These are phyloP conservation scores for Promerops cafer DNA, from an alignment of 2,113 vertebrate species.

Conservation along the genomic window DNA sequence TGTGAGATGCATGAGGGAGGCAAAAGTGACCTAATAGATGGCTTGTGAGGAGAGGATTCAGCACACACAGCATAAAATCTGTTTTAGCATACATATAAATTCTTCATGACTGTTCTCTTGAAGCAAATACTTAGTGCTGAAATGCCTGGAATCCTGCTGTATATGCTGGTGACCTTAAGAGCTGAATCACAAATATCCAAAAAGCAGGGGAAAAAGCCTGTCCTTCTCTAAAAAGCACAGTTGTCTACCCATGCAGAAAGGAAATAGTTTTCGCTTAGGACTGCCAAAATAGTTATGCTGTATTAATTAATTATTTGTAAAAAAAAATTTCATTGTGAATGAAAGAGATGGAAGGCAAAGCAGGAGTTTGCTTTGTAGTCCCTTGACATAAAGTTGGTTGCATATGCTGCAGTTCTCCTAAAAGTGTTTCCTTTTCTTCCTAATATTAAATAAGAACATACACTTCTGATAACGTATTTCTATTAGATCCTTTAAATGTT, in stretches of 20 bases:
- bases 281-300: background rate
- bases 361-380: background rate
- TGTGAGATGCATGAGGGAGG: background rate
- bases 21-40: background rate
- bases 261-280: background rate
- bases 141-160: background rate
- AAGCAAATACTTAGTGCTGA: background rate
- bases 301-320: slow-evolving; percentile 25
- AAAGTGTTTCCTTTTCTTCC: background rate
- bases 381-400: background rate
- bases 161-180: background rate
- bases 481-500: background rate
- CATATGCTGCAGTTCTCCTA: background rate
- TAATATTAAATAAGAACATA: background rate
- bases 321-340: background rate
- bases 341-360: background rate
- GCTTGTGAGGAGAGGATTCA: slow-evolving; percentile 15
- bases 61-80: background rate
- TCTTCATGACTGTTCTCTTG: background rate
- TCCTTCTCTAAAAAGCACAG: background rate
- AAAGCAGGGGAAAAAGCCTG: background rate
- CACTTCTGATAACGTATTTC: background rate
- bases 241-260: slow-evolving; percentile 1
- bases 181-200: background rate
- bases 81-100: slow-evolving; percentile 27